These are phyloP conservation scores for Brachypteracias leptosomus DNA, from an alignment of 2,113 vertebrate genomes.

Conservation along the genomic window DNA sequence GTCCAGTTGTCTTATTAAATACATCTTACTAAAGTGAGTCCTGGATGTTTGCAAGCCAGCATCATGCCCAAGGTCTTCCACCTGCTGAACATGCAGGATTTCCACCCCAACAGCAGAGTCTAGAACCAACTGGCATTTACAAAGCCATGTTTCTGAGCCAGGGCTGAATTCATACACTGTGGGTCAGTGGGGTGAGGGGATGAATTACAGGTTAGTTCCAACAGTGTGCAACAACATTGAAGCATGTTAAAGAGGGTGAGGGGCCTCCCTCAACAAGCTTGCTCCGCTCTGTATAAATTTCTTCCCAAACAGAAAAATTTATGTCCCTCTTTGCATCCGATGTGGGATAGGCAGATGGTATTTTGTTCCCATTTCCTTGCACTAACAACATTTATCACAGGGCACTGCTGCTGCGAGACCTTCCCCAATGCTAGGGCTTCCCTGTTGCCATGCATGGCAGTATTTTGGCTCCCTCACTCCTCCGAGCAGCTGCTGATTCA, in stretches of 20 bases:
- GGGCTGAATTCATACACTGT: not conserved
- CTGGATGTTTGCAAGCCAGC: not conserved
- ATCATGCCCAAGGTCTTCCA: not conserved
- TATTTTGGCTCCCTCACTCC: not conserved
- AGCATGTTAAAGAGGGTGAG: accelerated
- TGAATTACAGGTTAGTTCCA: not conserved
- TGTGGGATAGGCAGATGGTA: not conserved
- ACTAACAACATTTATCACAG: not conserved
- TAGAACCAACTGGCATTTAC: not conserved
- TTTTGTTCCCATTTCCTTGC: not conserved
- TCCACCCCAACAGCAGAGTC: not conserved
- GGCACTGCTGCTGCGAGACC: not conserved
- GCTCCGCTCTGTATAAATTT: not conserved
- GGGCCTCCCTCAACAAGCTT: accelerated
- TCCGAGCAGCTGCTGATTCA: not conserved
- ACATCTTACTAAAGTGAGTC: not conserved
- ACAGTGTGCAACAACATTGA: accelerated
- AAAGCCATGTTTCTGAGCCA: not conserved
- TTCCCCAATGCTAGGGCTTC: not conserved
- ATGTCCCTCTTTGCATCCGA: not conserved
- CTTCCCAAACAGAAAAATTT: not conserved
- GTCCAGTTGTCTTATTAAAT: conserved; percentile 16
- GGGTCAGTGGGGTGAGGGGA: accelerated
- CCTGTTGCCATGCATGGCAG: accelerated
- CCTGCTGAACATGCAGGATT: not conserved